These are phyloP conservation scores for Acanthis flammea DNA, from an alignment of 2,797 vertebrate genomes.

Conservation along the genomic window DNA sequence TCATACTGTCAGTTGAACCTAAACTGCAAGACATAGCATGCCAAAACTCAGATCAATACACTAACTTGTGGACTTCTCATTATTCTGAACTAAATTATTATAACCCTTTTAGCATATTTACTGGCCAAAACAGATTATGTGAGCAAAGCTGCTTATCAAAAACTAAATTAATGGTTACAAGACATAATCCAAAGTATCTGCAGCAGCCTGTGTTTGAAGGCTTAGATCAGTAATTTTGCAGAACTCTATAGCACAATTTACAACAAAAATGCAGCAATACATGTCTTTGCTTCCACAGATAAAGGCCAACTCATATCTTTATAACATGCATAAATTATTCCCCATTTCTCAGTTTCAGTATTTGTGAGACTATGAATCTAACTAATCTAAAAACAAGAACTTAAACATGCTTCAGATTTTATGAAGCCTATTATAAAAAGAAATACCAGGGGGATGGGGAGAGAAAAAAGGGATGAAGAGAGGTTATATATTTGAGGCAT, in stretches of 20 bases:
- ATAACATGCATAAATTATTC: background rate
- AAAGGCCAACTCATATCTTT: background rate
- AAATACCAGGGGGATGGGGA: background rate
- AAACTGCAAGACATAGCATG: background rate
- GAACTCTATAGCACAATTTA: background rate
- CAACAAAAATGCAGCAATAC: background rate
- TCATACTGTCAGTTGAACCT: background rate
- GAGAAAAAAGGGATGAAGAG: background rate
- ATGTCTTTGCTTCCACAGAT: background rate
- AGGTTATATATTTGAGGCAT: background rate
- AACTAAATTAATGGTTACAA: background rate
- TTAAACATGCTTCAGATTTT: background rate
- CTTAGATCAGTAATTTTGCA: background rate
- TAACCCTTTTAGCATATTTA: background rate
- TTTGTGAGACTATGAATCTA: background rate
- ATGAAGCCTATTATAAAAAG: background rate
- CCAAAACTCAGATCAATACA: background rate
- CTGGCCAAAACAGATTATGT: background rate
- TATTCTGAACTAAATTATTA: background rate
- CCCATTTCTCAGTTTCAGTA: background rate
- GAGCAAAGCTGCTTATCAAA: background rate
- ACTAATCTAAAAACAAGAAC: background rate
- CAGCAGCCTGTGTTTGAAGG: background rate
- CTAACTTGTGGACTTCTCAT: background rate
- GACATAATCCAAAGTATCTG: background rate